Percentiles rank a stretch among this genome's conserved stretches.
phyloP scores from a whole-genome alignment of 2,113 vertebrate genomes.

The Procavia capensis region DNA sequence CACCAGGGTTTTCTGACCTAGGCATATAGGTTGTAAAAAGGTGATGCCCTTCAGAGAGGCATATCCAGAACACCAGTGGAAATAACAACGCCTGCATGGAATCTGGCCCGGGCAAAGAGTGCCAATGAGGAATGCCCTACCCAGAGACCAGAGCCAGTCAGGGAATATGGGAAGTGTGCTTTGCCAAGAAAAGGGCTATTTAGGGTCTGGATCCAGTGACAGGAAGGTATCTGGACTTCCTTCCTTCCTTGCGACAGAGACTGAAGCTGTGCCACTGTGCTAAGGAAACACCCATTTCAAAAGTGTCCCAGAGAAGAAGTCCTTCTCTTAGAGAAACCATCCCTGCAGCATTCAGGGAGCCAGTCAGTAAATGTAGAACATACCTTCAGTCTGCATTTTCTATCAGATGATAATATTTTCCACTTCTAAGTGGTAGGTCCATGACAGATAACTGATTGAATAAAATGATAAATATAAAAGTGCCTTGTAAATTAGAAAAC shows the following conservation, averaged over 20 bases:
- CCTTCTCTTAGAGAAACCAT: background rate
- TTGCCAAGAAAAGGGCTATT: constrained; percentile 40
- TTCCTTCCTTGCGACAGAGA: constrained; percentile 37
- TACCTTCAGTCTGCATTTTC: background rate
- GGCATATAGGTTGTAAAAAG: background rate
- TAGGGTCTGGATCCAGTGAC: constrained; percentile 14
- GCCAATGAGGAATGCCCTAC: background rate
- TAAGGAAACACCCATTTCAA: background rate
- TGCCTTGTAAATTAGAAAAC: background rate
- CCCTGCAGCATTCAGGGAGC: background rate
- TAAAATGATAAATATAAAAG: background rate
- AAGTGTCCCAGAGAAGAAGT: background rate
- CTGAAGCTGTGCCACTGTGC: constrained; percentile 11
- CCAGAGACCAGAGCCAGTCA: background rate
- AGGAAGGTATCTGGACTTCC: constrained; percentile 50
- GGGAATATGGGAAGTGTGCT: background rate
- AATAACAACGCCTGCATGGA: background rate
- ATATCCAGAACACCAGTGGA: background rate
- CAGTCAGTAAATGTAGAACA: background rate
- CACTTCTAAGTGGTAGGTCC: background rate
- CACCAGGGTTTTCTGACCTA: too few relatives aligned
- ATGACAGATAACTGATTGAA: background rate
- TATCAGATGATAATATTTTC: background rate
- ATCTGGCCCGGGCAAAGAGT: background rate
- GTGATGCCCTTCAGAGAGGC: background rate